These are phyloP conservation scores for Mantis religiosa DNA, from an alignment of 2,888 invertebrate genomes.

Conservation along the genomic window DNA sequence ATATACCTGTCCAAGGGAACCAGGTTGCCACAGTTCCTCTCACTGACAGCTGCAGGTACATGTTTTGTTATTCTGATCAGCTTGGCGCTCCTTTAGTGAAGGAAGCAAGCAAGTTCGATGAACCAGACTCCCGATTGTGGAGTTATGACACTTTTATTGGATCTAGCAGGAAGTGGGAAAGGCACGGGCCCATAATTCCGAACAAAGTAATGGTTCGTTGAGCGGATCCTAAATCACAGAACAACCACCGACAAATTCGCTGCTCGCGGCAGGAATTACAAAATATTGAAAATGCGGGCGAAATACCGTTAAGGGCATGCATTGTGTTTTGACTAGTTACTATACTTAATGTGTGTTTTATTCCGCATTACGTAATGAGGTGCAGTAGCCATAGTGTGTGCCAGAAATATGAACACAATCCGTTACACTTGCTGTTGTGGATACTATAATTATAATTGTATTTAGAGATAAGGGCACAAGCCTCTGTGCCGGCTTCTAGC, in stretches of 20 bases:
- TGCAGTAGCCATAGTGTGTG: neutral
- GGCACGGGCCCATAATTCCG: neutral
- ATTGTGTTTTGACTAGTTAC: neutral
- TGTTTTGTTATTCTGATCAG: neutral
- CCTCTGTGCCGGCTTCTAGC: too few relatives aligned
- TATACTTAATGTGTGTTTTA: neutral
- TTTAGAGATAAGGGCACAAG: too few relatives aligned
- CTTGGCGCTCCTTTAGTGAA: neutral
- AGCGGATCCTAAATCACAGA: neutral
- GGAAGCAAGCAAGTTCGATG: neutral
- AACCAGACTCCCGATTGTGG: neutral
- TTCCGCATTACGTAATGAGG: neutral
- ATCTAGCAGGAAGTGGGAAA: neutral
- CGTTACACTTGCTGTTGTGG: too few relatives aligned
- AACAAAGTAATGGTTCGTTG: neutral
- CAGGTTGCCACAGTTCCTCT: neutral
- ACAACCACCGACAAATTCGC: neutral
- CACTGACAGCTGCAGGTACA: too few relatives aligned
- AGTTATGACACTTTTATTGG: neutral
- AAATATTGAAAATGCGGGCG: neutral
- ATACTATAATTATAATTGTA: too few relatives aligned
- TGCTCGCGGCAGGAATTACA: neutral
- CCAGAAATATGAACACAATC: neutral
- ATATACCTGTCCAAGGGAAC: neutral
- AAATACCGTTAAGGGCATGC: neutral